Percentiles rank a stretch among this genome's conserved stretches.
Evolutionary conservation across 2,113 vertebrate genomes (phyloP).

Genomic region (Crotalus viridis): DNA sequence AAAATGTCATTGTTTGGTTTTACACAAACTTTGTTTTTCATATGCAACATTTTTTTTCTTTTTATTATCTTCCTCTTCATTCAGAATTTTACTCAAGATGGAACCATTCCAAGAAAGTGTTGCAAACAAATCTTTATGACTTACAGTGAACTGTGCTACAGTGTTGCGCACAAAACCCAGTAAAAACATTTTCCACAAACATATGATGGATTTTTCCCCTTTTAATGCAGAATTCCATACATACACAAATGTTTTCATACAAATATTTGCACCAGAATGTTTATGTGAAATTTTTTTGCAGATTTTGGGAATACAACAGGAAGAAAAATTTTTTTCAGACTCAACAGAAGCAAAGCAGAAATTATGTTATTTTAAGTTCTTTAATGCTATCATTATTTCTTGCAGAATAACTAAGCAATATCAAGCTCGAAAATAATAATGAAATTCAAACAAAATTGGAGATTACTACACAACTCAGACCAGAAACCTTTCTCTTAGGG

Average conservation of each 20-base stretch:
- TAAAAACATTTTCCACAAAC: slow-evolving; percentile 51
- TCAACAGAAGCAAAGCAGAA: slow-evolving; percentile 38
- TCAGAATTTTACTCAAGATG: slow-evolving; percentile 40
- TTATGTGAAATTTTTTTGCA: slow-evolving; percentile 40
- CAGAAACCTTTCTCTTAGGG: neutral
- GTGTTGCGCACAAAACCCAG: slow-evolving; percentile 30
- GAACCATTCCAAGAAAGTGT: slow-evolving; percentile 40
- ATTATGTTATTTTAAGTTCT: slow-evolving; percentile 1
- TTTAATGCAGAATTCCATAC: slow-evolving; percentile 50
- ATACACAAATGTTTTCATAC: slow-evolving; percentile 53
- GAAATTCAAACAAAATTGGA: neutral
- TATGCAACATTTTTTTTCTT: slow-evolving; percentile 34
- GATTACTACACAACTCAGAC: neutral
- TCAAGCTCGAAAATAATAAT: neutral
- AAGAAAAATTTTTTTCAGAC: slow-evolving; percentile 33
- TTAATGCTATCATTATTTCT: neutral
- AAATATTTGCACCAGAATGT: slow-evolving; percentile 48
- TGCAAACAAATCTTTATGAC: slow-evolving; percentile 26
- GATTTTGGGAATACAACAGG: slow-evolving; percentile 49
- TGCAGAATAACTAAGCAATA: neutral
- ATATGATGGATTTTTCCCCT: slow-evolving; percentile 44
- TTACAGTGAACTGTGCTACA: neutral
- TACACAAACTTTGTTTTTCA: slow-evolving; percentile 52
- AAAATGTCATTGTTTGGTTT: slow-evolving; percentile 50
- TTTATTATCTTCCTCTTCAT: slow-evolving; percentile 10